Conservation (phyloP, 2,888 invertebrate species). For the Neoitamus cyanurus region DNA sequence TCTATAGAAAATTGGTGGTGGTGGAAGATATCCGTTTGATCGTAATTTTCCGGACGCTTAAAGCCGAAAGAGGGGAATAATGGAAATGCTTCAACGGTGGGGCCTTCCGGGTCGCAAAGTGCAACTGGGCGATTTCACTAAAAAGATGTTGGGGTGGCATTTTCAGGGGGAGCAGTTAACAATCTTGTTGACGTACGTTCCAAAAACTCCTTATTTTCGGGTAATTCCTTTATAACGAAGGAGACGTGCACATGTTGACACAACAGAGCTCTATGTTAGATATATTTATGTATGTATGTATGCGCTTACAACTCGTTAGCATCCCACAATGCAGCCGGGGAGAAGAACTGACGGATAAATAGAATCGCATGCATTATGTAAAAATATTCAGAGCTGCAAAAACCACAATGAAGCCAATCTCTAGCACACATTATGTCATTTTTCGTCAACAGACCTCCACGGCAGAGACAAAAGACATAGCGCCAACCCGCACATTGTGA, state of each 20-base stretch:
- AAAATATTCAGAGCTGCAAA: not conserved
- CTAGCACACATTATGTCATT: not conserved
- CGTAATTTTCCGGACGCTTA: not conserved
- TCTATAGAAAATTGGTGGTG: not conserved
- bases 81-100: not conserved
- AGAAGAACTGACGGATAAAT: not conserved
- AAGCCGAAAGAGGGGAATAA: not conserved
- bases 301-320: not conserved
- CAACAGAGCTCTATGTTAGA: not conserved
- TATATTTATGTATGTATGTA: not conserved
- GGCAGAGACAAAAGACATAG: not conserved
- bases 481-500: not conserved
- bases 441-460: not conserved
- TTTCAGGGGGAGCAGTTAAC: not conserved
- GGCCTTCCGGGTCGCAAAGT: not conserved
- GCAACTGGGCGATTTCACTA: not conserved
- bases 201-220: not conserved
- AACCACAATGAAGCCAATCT: conserved; percentile 1
- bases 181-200: not conserved
- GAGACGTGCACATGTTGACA: not conserved
- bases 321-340: not conserved
- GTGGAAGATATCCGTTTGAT: not conserved
- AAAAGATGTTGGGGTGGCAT: not conserved
- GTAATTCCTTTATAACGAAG: not conserved
- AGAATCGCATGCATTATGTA: not conserved